Conservation (phyloP, 2,888 invertebrate genomes). For the Rutpela maculata region DNA sequence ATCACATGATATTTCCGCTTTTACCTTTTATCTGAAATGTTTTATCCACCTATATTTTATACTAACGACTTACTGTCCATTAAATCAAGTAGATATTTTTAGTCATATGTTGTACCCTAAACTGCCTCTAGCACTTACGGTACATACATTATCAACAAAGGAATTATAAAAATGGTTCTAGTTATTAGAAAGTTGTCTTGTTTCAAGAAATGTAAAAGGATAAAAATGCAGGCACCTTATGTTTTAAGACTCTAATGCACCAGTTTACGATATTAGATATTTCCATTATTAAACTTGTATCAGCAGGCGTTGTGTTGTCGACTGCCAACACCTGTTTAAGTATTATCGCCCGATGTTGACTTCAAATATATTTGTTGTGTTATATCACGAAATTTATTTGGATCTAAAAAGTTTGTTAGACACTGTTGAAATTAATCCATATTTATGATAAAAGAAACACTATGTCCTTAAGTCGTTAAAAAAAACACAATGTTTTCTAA, state of each 20-base stretch:
- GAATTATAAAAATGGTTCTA: neutral
- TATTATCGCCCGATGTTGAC: too few relatives aligned
- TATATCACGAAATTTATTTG: neutral
- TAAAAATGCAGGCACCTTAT: neutral
- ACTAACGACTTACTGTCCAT: neutral
- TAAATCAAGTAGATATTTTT: neutral
- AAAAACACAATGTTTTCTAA: too few relatives aligned
- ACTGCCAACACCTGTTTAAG: too few relatives aligned
- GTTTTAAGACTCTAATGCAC: neutral
- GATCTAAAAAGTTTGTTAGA: neutral
- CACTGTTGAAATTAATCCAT: neutral
- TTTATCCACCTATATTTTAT: neutral
- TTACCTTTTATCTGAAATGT: neutral
- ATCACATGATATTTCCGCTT: neutral
- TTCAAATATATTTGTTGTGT: neutral
- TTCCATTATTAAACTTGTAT: neutral
- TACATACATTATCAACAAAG: neutral
- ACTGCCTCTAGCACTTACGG: neutral
- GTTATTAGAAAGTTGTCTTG: neutral
- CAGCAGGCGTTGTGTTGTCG: too few relatives aligned
- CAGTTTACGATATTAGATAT: neutral
- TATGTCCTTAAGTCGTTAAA: too few relatives aligned
- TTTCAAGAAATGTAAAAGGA: neutral
- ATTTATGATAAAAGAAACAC: too few relatives aligned
- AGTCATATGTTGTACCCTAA: neutral